Base-by-base conservation (phyloP, 2,797 vertebrate species). In the Coregonus ussuriensis region DNA sequence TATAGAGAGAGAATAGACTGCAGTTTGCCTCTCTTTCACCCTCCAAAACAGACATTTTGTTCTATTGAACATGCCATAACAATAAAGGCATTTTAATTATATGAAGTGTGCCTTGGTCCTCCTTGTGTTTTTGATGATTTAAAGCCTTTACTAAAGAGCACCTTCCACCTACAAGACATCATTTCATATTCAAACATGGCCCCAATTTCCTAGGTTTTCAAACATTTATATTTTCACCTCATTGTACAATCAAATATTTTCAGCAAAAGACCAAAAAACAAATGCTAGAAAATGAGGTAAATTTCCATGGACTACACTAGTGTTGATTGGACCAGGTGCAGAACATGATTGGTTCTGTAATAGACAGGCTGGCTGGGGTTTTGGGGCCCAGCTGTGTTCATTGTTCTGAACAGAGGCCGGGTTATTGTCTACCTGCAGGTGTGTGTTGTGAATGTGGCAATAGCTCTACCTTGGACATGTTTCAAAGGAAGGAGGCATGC, bases 261-360 rank as follows among this genome's bases (percentile, higher is more conserved):
- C 72, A 47, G 74, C 54, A 87, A 79, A 83, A 77, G 76, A 83
- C 86, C 14, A 62, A 82, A 74, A 74, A 81, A 76, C 85, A 89
- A 77, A 85, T 82, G 85, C 75, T 41, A 74, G 74, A 72, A 79
- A 87, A 88, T 79, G 18, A 53, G 33, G 18, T 77, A 72, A 15
- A 83, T 85, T 84, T 84, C 29, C 35, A 53, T n/a, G 15, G 31
- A 71, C 37, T 0, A 76, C 63, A 66, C n/a, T 37, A 7, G 15
- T 1, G 6, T 71, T 65, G 73, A 84, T 76, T 83, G 87, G 82
- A 88, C 82, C 89, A 92, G 91, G 89, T 92, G 90, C 88, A 88
- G 74, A 77, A 63, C 72, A 80, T 91, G 90, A 91, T 91, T 92
- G 89, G 86, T 89, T 92, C 89, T 87, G 86, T 91, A 92, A 91